Evolutionary conservation across 2,113 vertebrate genomes (phyloP), one percentile per base, ranked within the genome.

Genomic region (Peromyscus maniculatus): DNA sequence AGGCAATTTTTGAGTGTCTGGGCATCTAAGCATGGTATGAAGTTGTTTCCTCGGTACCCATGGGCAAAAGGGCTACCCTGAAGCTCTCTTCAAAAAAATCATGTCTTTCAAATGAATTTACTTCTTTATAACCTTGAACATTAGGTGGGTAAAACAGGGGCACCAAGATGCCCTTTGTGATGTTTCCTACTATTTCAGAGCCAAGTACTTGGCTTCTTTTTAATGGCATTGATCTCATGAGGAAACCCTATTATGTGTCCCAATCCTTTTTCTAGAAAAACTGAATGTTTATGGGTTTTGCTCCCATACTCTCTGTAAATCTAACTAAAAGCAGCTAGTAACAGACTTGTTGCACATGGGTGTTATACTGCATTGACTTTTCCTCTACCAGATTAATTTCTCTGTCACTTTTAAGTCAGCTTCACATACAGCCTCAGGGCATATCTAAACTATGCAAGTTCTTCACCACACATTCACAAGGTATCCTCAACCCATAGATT

Each of bases 101-200:
- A 66, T 52, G 2, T 52, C 22, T 52, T n/a, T 91, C 22, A 28
- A n/a, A 67, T 52, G 24, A 78, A 36, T 21, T 67, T 52, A 91
- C 9, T 52, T 39, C 22, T 79, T 80, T 91, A 2, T 52, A 49
- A 26, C 26, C 13, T 66, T 52, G 2, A 36, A 31, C 31, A 15
- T 78, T 46, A 49, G 3, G 10, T 49, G 7, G 8, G 13, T 66
- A 11, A 13, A 52, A 33, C 0, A 0, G 7, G 52, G 52, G 9
- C 9, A 11, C 31, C 39, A 22, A 91, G 59, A 36, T 79, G 21
- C 1, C 59, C 59, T 7, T 7, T 16, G 8, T 33, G 59, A 66
- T n/a, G 19, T 26, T 79, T 79, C 59, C 43, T 77, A 59, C 12
- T 46, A 39, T 15, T 21, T 46, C n/a, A 64, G 12, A 74, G 12